Evolutionary conservation across 2,888 invertebrate species (phyloP), one percentile per base, ranked within the genome.

Genomic region (Calliphora vomitoria): DNA sequence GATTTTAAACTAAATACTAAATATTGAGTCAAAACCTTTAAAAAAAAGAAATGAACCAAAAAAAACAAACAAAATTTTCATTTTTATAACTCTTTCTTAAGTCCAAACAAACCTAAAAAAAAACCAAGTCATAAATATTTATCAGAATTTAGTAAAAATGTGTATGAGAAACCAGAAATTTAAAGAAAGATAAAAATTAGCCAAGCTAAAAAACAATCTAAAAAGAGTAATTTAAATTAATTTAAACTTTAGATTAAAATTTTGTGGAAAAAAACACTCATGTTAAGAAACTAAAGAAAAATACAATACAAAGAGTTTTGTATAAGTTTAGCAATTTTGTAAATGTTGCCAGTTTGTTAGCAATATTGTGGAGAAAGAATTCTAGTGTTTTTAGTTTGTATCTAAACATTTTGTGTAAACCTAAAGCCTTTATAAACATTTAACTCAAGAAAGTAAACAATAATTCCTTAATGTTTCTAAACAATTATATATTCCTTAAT

Each of bases 1-100:
- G 85, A 85, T 75, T 85, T 85, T 60, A 75, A 64, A 62, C 55
- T 85, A 64, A 80, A 85, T 38, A 64, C 74, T 47, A 82, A 58
- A 74, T 31, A n/a, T 82, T 44, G 18, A 81, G n/a, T 20, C 74
- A 62, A 41, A 60, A 47, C n/a, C 58, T 62, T 60, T 60, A 76
- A 25, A 31, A 8, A 69, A 76, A 86, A 72, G 78, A 69, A 76
- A 86, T 66, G 78, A 78, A 75, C 62, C 74, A 78, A 76, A 69
- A 78, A 76, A 53, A 35, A 58, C 50, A 25, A 25, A 80, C 20
- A 5, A 66, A 44, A 18, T 72, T 64, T 53, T 55, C 25, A 60
- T 78, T 82, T 82, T 66, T 69, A 69, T 35, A 82, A 87, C 53
- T 50, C 50, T 68, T 80, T 80, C 64, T 82, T 60, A 80, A 71